Conservation (phyloP, 2,113 vertebrate species). For the Anas platyrhynchos region DNA sequence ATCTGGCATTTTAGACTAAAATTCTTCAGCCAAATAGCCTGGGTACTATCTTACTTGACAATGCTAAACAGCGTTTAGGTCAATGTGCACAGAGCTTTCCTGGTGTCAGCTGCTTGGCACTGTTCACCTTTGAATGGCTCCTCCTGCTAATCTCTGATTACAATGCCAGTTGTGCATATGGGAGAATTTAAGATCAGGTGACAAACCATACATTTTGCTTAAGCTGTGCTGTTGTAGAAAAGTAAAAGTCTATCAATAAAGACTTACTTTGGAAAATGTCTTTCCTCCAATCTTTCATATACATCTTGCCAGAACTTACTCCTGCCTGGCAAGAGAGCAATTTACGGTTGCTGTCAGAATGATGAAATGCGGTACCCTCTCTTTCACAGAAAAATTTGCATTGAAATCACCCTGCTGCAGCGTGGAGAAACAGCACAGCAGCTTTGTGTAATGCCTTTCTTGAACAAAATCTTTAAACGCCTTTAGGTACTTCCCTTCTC, state of each 20-base stretch:
- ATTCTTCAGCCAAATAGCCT: background rate
- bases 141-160: background rate
- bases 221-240: background rate
- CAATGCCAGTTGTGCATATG: background rate
- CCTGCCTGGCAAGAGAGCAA: background rate
- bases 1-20: background rate
- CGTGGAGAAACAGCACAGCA: background rate
- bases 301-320: background rate
- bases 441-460: background rate
- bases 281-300: background rate
- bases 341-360: background rate
- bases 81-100: background rate
- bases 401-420: background rate
- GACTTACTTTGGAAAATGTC: background rate
- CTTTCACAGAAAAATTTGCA: background rate
- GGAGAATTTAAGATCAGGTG: background rate
- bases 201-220: background rate
- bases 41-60: conserved; percentile 13
- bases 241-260: background rate
- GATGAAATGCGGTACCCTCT: background rate
- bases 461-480: background rate
- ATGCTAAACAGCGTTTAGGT: conserved; percentile 19
- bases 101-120: background rate
- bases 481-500: background rate
- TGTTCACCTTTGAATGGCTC: background rate